These are phyloP conservation scores for Trichogramma dendrolimi DNA, from an alignment of 2,888 invertebrate species.

Conservation along the genomic window DNA sequence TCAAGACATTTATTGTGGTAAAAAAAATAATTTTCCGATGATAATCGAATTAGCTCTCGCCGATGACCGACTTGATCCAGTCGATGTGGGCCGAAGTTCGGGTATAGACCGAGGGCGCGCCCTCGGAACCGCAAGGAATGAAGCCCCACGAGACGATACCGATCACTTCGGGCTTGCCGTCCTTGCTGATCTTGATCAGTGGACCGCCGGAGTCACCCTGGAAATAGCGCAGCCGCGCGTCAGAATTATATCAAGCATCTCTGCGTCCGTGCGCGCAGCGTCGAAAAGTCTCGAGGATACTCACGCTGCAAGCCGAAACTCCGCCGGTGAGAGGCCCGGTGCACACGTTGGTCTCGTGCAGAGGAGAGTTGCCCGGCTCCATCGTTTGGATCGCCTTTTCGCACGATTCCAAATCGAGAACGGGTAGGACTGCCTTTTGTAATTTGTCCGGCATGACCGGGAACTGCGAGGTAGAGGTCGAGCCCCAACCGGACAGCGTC, in stretches of 20 bases:
- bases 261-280: neutral
- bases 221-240: conserved; percentile 16
- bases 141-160: conserved; percentile 57
- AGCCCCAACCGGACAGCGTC: conserved; percentile 54
- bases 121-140: conserved; percentile 52
- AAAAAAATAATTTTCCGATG: no score
- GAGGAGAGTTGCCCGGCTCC: conserved; percentile 33
- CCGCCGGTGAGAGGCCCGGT: conserved; percentile 36
- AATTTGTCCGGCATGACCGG: conserved; percentile 39
- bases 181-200: conserved; percentile 52
- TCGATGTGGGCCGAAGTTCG: conserved; percentile 48
- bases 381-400: conserved; percentile 30
- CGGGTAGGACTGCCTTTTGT: conserved; percentile 40
- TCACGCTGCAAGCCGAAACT: conserved; percentile 36
- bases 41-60: neutral
- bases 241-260: neutral
- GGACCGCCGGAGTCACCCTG: conserved; percentile 60
- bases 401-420: conserved; percentile 38
- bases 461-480: conserved; percentile 34
- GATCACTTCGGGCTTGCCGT: conserved; percentile 63
- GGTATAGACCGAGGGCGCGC: conserved; percentile 52
- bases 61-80: conserved; percentile 43
- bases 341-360: conserved; percentile 40
- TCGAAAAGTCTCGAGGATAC: conserved; percentile 9
- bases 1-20: no score